Evolutionary conservation across 2,113 vertebrate species (phyloP).

Genomic region (Ovibos moschatus): DNA sequence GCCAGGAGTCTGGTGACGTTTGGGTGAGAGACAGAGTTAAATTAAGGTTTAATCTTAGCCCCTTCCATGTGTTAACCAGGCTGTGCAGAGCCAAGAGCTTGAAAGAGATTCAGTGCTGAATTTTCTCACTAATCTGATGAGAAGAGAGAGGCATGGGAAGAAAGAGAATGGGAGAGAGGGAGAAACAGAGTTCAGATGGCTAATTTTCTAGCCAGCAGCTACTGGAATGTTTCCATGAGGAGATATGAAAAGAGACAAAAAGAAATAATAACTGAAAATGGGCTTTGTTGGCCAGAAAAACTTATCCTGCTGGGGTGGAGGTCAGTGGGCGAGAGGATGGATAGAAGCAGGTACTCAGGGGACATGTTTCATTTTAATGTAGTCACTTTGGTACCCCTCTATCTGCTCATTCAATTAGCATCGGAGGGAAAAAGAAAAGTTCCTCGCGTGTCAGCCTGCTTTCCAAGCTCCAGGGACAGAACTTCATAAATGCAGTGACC

Average conservation of each 20-base stretch:
- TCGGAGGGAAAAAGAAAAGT: conserved; percentile 57
- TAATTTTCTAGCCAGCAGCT: conserved; percentile 81
- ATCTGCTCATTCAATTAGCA: conserved; percentile 60
- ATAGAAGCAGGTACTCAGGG: conserved; percentile 16
- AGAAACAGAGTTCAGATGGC: conserved; percentile 75
- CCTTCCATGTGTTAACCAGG: conserved; percentile 78
- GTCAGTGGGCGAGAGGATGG: neutral
- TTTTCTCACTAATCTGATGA: conserved; percentile 80
- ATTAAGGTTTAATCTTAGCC: conserved; percentile 73
- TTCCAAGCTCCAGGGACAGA: conserved; percentile 42
- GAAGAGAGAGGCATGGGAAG: conserved; percentile 71
- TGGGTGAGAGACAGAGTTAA: conserved; percentile 76
- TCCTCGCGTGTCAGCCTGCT: conserved; percentile 32
- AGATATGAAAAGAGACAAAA: conserved; percentile 78
- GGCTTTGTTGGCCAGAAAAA: conserved; percentile 64
- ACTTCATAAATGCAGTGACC: conserved; percentile 46
- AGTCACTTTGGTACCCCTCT: conserved; percentile 51
- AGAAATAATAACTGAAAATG: conserved; percentile 75
- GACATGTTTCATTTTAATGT: conserved; percentile 60
- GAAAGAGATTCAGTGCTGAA: conserved; percentile 65
- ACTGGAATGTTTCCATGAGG: conserved; percentile 74
- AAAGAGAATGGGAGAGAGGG: neutral
- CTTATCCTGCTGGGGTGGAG: conserved; percentile 19
- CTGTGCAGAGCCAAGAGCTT: conserved; percentile 65
- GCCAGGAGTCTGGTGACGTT: conserved; percentile 61